Conservation (phyloP, 64 coral and sea anemone genomes). For the Montipora sp. region DNA sequence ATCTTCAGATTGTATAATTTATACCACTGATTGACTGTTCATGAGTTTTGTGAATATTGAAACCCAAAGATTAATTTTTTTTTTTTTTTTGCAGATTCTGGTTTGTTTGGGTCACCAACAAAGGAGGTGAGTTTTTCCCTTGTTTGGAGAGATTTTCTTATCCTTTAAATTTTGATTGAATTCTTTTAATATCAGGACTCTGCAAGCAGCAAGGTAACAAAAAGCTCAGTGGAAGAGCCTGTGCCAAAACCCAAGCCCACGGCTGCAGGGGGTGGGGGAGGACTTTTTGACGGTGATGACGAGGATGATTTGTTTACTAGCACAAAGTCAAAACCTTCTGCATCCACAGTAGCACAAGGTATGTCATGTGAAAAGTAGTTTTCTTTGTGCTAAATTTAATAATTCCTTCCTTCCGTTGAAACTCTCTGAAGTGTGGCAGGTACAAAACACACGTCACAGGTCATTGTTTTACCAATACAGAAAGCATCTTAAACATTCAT, state of each 20-base stretch:
- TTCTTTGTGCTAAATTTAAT: too few species aligned
- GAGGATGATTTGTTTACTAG: conserved; percentile 82
- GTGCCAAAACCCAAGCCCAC: conserved; percentile 24
- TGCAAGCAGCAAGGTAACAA: conserved; percentile 8
- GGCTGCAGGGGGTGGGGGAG: conserved; percentile 64
- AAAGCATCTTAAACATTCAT: too few species aligned
- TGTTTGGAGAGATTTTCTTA: background rate
- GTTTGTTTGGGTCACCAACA: conserved; percentile 76
- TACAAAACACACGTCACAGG: too few species aligned
- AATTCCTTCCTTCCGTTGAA: too few species aligned
- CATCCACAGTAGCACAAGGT: conserved; percentile 20
- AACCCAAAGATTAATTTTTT: background rate
- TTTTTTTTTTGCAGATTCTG: conserved; percentile 41
- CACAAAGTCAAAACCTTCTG: conserved; percentile 26
- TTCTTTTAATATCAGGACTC: background rate
- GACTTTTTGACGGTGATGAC: conserved; percentile 90
- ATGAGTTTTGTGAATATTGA: background rate
- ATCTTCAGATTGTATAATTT: too few species aligned
- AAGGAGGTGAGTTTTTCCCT: conserved; percentile 42
- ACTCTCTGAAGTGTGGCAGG: too few species aligned
- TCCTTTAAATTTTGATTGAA: background rate
- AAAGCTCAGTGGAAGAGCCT: conserved; percentile 3
- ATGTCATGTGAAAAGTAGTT: background rate
- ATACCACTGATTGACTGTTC: too few species aligned
- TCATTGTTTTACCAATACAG: too few species aligned